Percentiles rank a stretch among this genome's conserved stretches.
These are phyloP conservation scores for Ctenomys sociabilis DNA, from an alignment of 2,113 vertebrate genomes.

Conservation along the genomic window DNA sequence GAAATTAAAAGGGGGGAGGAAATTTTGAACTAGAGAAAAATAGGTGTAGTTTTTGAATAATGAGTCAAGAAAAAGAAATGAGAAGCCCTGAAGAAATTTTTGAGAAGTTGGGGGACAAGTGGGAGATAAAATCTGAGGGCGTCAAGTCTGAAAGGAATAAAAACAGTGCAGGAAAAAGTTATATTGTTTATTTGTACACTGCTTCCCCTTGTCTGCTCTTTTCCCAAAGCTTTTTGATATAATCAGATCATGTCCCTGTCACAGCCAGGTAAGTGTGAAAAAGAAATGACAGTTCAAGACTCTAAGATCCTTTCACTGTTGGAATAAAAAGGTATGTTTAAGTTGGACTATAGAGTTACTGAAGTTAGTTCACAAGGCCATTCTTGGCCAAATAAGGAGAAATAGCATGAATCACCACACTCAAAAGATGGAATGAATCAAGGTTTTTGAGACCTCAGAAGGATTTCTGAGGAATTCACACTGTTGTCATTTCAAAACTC, in stretches of 20 bases:
- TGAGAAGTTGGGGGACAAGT: not conserved
- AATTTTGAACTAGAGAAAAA: not conserved
- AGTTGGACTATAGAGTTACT: not conserved
- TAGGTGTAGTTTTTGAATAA: constrained; percentile 19
- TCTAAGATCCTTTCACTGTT: not conserved
- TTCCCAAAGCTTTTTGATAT: not conserved
- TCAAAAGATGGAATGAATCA: not conserved
- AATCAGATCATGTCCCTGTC: not conserved
- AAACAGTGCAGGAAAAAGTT: not conserved
- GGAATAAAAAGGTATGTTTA: not conserved
- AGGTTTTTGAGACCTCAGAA: not conserved
- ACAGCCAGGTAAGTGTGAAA: not conserved
- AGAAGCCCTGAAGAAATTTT: not conserved
- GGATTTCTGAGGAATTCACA: not conserved
- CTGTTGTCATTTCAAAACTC: constrained; percentile 24
- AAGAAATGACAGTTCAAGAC: not conserved
- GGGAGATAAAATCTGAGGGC: not conserved
- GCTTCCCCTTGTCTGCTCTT: not conserved
- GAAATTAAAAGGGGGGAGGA: not conserved
- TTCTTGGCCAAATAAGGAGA: not conserved
- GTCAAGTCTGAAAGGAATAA: not conserved
- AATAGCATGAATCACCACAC: not conserved
- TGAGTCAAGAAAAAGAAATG: not conserved
- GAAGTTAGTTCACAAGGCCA: not conserved
- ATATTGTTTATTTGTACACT: not conserved